These are phyloP conservation scores for Cistogaster globosa DNA, from an alignment of 2,888 invertebrate species.

Conservation along the genomic window DNA sequence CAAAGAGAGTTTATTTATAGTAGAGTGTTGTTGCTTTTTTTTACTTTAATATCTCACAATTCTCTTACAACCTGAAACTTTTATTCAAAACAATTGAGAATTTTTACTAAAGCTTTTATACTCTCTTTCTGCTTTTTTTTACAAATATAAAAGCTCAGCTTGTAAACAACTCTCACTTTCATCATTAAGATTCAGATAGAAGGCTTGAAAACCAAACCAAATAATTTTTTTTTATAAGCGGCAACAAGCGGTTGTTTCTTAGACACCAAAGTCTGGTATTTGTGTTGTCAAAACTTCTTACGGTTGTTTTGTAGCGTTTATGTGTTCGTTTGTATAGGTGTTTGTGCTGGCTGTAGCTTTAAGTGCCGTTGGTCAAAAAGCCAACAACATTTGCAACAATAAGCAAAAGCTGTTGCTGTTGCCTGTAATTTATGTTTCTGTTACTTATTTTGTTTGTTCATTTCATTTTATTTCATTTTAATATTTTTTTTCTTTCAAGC, in stretches of 20 bases:
- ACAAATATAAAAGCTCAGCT: not conserved
- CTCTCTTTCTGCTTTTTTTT: not conserved
- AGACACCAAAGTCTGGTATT: not conserved
- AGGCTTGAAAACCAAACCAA: slow-evolving; percentile 5
- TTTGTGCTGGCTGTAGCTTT: slow-evolving; percentile 49
- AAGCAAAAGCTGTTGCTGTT: slow-evolving; percentile 54
- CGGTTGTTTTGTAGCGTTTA: slow-evolving; percentile 12
- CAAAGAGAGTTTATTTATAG: not conserved
- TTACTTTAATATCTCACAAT: not conserved
- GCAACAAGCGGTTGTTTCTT: slow-evolving; percentile 12
- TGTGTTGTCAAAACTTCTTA: slow-evolving; percentile 34
- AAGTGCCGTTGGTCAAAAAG: slow-evolving; percentile 68
- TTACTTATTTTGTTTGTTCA: not conserved
- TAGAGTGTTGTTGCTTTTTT: not conserved
- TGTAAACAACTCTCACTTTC: slow-evolving; percentile 65
- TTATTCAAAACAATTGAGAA: slow-evolving; percentile 11
- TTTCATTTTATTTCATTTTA: slow-evolving; percentile 30
- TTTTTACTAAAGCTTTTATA: slow-evolving; percentile 16
- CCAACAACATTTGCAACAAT: slow-evolving; percentile 51
- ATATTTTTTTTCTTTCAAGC: slow-evolving; percentile 35
- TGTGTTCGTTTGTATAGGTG: not conserved
- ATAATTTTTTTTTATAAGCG: slow-evolving; percentile 1
- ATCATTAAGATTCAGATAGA: not conserved
- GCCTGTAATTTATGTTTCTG: slow-evolving; percentile 26
- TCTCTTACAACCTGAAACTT: not conserved